Evolutionary conservation across 2,888 invertebrate genomes (phyloP).

Genomic region (Ichneumoninae sp.): DNA sequence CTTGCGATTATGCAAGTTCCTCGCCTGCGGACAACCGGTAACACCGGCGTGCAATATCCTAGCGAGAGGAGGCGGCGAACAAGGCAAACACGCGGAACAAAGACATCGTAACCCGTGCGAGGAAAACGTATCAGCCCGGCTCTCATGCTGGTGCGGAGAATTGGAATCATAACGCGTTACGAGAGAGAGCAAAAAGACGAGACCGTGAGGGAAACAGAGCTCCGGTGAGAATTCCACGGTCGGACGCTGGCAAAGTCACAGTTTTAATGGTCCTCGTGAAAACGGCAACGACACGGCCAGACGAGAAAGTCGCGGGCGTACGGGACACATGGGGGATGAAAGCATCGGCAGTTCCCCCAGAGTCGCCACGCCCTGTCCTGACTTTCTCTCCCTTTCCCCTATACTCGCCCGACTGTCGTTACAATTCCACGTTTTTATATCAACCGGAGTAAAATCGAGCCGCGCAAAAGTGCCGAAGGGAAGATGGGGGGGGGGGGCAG

Average conservation of each 20-base stretch:
- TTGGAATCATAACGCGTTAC: constrained; percentile 77
- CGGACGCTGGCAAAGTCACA: constrained; percentile 74
- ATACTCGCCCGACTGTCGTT: constrained; percentile 27
- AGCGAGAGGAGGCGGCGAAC: constrained; percentile 38
- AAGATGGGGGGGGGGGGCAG: not conserved
- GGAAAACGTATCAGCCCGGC: constrained; percentile 76
- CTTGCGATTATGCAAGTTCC: constrained; percentile 71
- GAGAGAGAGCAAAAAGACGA: constrained; percentile 59
- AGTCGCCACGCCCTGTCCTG: constrained; percentile 36
- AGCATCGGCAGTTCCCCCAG: constrained; percentile 31
- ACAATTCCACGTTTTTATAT: constrained; percentile 27
- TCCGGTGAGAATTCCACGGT: constrained; percentile 53
- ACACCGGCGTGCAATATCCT: constrained; percentile 62
- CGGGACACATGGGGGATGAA: constrained; percentile 35
- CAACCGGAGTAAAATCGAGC: constrained; percentile 34
- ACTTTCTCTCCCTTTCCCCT: constrained; percentile 2
- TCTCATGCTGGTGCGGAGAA: constrained; percentile 30
- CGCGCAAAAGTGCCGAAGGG: not conserved
- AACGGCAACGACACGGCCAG: constrained; percentile 71
- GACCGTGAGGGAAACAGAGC: constrained; percentile 24
- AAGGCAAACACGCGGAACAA: constrained; percentile 74
- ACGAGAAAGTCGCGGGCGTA: constrained; percentile 27
- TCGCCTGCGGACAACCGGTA: constrained; percentile 64
- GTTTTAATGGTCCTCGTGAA: constrained; percentile 80
- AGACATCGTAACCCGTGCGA: constrained; percentile 75